These are phyloP conservation scores for Tenualosa ilisha DNA, from an alignment of 2,797 vertebrate genomes.

Conservation along the genomic window DNA sequence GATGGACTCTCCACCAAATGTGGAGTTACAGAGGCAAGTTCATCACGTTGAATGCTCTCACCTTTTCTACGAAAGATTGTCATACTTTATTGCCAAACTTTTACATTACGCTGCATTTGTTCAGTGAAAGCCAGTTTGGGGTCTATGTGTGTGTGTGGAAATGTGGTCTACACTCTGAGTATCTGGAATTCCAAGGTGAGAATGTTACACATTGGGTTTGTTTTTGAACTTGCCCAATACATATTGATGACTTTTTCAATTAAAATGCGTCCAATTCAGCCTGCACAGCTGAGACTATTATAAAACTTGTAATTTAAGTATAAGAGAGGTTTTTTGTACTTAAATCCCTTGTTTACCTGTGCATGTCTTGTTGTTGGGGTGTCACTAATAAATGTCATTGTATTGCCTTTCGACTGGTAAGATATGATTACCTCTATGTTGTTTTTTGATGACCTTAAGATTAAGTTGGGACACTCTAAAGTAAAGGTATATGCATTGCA, in stretches of 20 bases:
- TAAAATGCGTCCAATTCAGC: neutral
- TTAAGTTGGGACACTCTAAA: neutral
- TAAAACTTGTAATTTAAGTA: neutral
- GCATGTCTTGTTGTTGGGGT: neutral
- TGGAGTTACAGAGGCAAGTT: too few relatives aligned
- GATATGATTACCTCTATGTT: neutral
- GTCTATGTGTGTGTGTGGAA: neutral
- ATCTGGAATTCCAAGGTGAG: neutral
- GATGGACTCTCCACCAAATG: too few relatives aligned
- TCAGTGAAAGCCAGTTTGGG: neutral
- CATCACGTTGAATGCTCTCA: too few relatives aligned
- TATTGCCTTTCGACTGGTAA: neutral
- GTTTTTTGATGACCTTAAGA: conserved; percentile 2
- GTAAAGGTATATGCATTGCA: neutral
- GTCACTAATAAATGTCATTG: neutral
- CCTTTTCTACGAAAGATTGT: too few relatives aligned
- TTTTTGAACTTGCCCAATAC: neutral
- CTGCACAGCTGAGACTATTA: neutral
- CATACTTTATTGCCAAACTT: too few relatives aligned
- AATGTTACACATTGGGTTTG: neutral
- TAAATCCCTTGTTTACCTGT: neutral
- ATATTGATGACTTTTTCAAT: neutral
- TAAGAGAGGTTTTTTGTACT: neutral
- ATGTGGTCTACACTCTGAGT: neutral
- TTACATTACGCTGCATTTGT: too few relatives aligned